Evolutionary conservation across 2,888 invertebrate species (phyloP).

Genomic region (Epinotia bilunana): DNA sequence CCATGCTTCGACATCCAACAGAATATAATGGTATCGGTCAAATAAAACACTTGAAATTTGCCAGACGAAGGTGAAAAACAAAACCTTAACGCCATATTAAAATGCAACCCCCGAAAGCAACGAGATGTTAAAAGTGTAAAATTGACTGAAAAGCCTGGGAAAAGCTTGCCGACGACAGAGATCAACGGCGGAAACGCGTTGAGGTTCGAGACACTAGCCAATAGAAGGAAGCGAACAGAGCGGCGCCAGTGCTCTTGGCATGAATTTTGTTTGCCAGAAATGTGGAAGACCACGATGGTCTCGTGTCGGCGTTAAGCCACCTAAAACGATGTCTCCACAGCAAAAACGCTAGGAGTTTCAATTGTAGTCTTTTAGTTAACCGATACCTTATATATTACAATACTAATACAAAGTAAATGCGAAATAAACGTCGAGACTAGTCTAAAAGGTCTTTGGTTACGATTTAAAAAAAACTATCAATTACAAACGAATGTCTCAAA

Average conservation of each 20-base stretch:
- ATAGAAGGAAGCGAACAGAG: too few relatives aligned
- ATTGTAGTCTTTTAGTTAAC: conserved; percentile 18
- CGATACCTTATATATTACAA: conserved; percentile 13
- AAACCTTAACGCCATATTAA: not conserved
- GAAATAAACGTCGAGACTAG: conserved; percentile 75
- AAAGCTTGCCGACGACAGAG: too few relatives aligned
- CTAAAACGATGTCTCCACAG: too few relatives aligned
- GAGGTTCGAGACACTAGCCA: too few relatives aligned
- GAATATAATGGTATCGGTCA: conserved; percentile 16
- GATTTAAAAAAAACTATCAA: conserved; percentile 52
- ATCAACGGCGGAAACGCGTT: too few relatives aligned
- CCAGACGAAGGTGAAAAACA: not conserved
- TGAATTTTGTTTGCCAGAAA: too few relatives aligned
- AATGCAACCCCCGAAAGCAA: too few relatives aligned
- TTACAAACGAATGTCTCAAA: conserved; percentile 29
- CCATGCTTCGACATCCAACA: conserved; percentile 52
- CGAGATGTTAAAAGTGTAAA: too few relatives aligned
- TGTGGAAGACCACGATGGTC: too few relatives aligned
- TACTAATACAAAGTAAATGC: conserved; percentile 60
- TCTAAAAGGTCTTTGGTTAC: conserved; percentile 77
- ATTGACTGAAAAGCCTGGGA: too few relatives aligned
- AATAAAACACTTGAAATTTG: not conserved
- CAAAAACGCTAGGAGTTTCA: not conserved
- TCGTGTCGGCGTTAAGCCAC: too few relatives aligned
- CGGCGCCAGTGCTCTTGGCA: too few relatives aligned